Percentiles rank a stretch among this genome's conserved stretches.
Conservation (phyloP, 2,888 invertebrate genomes). For the Ischnus inquisitorius region DNA sequence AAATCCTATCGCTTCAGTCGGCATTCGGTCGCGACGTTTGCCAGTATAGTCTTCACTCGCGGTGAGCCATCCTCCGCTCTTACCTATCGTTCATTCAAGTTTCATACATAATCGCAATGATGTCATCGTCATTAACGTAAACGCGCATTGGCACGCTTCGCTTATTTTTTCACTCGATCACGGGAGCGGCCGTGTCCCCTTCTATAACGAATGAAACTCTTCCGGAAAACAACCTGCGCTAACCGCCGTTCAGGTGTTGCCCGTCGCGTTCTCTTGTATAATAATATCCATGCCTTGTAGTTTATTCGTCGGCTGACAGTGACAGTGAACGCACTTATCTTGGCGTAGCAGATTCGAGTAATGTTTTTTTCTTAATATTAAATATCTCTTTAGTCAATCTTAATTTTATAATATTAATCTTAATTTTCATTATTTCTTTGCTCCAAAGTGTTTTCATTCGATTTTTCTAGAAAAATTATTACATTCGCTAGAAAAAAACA, state of each 20-base stretch:
- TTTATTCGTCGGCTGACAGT: constrained; percentile 40
- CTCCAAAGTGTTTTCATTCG: not conserved
- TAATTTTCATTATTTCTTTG: not conserved
- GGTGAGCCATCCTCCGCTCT: constrained; percentile 10
- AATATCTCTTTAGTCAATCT: not conserved
- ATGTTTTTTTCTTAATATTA: not conserved
- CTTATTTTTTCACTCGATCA: not conserved
- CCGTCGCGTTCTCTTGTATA: constrained; percentile 16
- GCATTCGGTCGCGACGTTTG: constrained; percentile 3
- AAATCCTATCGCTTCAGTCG: constrained; percentile 42
- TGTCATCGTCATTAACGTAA: constrained; percentile 62
- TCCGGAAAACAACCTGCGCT: constrained; percentile 18
- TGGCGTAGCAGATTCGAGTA: not conserved
- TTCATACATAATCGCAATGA: constrained; percentile 50
- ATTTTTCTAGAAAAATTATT: not conserved
- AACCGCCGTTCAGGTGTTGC: constrained; percentile 49
- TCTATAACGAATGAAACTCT: not conserved
- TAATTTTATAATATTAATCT: not conserved
- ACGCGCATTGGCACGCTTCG: constrained; percentile 21
- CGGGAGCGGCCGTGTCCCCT: constrained; percentile 43
- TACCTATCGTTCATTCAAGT: constrained; percentile 9
- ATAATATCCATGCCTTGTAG: not conserved
- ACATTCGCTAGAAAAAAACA: too few species aligned
- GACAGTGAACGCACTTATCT: constrained; percentile 43
- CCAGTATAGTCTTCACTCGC: constrained; percentile 21